A percentile compares a stretch with the other conserved stretches of the same genome.
phyloP scores from a whole-genome alignment of 2,113 vertebrate species.

The Nothoprocta pentlandii region DNA sequence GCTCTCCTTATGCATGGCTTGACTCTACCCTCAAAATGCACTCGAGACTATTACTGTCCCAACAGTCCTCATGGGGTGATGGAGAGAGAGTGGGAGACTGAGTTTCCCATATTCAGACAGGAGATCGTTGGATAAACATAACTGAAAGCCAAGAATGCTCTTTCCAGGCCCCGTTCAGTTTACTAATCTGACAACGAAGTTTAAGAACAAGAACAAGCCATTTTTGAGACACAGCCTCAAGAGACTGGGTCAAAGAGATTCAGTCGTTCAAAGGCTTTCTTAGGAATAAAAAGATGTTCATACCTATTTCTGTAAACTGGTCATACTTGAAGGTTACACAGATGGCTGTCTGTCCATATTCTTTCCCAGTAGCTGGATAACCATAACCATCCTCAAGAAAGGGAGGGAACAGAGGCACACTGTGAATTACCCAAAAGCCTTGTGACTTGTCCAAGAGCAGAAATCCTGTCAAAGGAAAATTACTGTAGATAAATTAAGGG shows the following conservation, averaged over 20 bases:
- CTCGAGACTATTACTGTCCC: slow-evolving; percentile 11
- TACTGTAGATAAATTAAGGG: neutral
- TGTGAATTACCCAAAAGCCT: slow-evolving; percentile 93
- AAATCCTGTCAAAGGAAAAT: slow-evolving; percentile 77
- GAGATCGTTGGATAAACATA: neutral
- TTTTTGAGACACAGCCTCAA: neutral
- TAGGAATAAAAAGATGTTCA: neutral
- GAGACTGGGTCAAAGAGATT: neutral
- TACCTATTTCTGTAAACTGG: slow-evolving; percentile 87
- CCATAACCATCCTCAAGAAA: slow-evolving; percentile 83
- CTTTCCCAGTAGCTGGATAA: slow-evolving; percentile 85
- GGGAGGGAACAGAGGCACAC: slow-evolving; percentile 89
- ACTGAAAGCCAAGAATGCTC: neutral
- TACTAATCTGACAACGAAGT: neutral
- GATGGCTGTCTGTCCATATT: slow-evolving; percentile 85
- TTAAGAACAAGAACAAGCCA: neutral
- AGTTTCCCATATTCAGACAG: slow-evolving; percentile 28
- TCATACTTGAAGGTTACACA: slow-evolving; percentile 87
- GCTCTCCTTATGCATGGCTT: neutral
- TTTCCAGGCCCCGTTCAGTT: neutral
- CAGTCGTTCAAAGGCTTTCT: neutral
- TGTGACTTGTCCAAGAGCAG: slow-evolving; percentile 87
- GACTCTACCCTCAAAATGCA: neutral
- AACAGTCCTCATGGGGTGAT: neutral
- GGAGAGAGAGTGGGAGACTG: neutral